Evolutionary conservation across 2,888 invertebrate genomes (phyloP), one percentile per base, ranked within the genome.

Genomic region (Phorcus lineatus): DNA sequence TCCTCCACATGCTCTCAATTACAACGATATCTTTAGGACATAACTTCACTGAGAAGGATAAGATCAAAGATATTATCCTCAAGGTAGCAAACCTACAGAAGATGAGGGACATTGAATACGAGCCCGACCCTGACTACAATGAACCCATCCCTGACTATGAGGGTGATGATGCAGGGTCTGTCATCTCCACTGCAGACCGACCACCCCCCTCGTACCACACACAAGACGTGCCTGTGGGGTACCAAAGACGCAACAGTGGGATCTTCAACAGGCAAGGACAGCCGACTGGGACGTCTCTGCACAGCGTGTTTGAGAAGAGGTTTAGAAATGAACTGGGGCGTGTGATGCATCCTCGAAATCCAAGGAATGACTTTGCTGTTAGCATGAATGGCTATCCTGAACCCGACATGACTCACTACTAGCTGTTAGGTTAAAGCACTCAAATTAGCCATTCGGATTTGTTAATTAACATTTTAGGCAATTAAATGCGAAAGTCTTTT

Each of bases 1-100:
- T 99, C 82, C 97, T 99, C 1, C 99, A 99, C 93, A 98, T 99
- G 91, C 94, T 99, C 92, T 97, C 99, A 66, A 98, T 99, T 7
- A 99, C 99, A 7, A 97, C 98, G 92, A 94, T 99, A 0, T 86
- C 86, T 1, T 86, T 87, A 24, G 85, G 87, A 28, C 83, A 86
- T 66, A 85, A 81, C 19, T 87, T 87, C 66, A 87, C 86, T 0
- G 89, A 88, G 62, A 84, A 87, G 75, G 87, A 88, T 74, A 89
- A 87, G 85, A 78, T 88, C 0, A 83, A 86, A 52, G 89, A 89
- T 31, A 86, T 87, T 16, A 89, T 90, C 53, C 75, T 86, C 24
- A 87, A 86, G 54, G 85, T 87, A 6, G 87, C 85, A 82, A 85
- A 88, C 70, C 83, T 90, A 0, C 90, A 90, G 81, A 86, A 87